Evolutionary conservation across 2,888 invertebrate genomes (phyloP).

Genomic region (Drosophila lacicola): DNA sequence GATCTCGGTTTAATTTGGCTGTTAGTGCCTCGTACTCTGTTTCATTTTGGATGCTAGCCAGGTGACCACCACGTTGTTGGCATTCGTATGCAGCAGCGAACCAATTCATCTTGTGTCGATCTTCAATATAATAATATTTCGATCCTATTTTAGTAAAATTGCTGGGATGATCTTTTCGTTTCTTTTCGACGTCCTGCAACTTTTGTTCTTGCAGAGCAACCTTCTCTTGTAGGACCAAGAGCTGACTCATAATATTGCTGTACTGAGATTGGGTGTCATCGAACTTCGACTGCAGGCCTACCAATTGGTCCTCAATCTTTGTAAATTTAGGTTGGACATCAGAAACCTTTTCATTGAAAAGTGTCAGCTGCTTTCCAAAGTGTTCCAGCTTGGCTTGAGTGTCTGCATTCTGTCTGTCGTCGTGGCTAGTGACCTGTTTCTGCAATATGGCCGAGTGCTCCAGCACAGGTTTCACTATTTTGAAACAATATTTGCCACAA

Average conservation of each 20-base stretch:
- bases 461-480: neutral
- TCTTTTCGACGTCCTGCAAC: neutral
- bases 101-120: neutral
- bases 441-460: neutral
- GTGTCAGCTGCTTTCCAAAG: neutral
- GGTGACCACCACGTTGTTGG: neutral
- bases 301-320: neutral
- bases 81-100: neutral
- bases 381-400: neutral
- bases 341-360: neutral
- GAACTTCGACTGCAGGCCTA: neutral
- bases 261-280: too few species aligned
- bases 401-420: neutral
- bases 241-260: neutral
- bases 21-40: neutral
- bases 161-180: neutral
- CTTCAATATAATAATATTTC: neutral
- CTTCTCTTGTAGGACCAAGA: neutral
- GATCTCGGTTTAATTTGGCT: neutral
- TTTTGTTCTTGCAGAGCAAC: neutral
- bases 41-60: neutral
- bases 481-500: slow-evolving; percentile 21
- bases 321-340: neutral
- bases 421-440: neutral
- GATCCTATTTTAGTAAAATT: neutral